phyloP scores from a whole-genome alignment of 2,797 vertebrate species.

The Enteromius radiatus region DNA sequence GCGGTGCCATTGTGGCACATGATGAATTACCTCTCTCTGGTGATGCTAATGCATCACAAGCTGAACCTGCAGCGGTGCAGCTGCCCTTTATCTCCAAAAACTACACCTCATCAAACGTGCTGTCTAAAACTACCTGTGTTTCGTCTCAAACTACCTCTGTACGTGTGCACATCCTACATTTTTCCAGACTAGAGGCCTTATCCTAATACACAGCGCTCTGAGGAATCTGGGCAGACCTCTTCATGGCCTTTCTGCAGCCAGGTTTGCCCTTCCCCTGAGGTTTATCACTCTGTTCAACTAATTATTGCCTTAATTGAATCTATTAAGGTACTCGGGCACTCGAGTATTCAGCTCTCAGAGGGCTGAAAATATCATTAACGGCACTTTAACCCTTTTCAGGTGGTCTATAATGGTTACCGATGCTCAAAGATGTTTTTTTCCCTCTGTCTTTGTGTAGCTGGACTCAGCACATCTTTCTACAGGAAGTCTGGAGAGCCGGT shows the following conservation, averaged over 20 bases:
- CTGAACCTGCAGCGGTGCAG: constrained; percentile 57
- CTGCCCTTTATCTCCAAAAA: constrained; percentile 43
- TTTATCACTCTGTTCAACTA: constrained; percentile 40
- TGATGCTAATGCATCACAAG: constrained; percentile 82
- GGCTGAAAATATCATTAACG: constrained; percentile 40
- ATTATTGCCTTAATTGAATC: constrained; percentile 61
- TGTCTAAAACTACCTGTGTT: constrained; percentile 40
- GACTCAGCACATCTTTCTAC: constrained; percentile 23
- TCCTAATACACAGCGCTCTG: not conserved
- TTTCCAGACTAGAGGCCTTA: not conserved
- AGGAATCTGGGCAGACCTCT: not conserved
- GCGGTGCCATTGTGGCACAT: constrained; percentile 80
- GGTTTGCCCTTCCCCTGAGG: constrained; percentile 22
- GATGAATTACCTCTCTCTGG: constrained; percentile 82
- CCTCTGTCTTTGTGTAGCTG: constrained; percentile 8
- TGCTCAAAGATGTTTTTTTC: not conserved
- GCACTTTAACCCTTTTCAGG: constrained; percentile 50
- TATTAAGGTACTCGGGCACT: constrained; percentile 51
- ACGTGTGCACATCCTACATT: not conserved
- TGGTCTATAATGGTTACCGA: constrained; percentile 21
- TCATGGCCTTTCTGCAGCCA: not conserved
- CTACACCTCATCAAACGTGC: constrained; percentile 49
- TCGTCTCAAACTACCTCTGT: constrained; percentile 3
- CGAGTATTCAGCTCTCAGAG: constrained; percentile 46
- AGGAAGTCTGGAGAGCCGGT: not conserved